Evolutionary conservation across 2,888 invertebrate species (phyloP).

Genomic region (Eupithecia pulchellata): DNA sequence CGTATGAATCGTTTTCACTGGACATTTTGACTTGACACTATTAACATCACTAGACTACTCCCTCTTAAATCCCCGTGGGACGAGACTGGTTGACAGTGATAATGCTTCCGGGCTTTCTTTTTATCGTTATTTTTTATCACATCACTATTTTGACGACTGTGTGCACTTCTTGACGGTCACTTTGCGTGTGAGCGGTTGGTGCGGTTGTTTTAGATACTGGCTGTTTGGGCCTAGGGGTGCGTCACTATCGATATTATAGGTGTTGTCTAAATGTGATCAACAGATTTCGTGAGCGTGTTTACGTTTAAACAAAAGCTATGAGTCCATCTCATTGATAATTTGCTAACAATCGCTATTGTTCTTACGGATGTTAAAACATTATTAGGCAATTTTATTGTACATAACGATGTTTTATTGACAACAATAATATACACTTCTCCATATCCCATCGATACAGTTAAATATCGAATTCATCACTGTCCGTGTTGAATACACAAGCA

Average conservation of each 20-base stretch:
- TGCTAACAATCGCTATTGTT: neutral
- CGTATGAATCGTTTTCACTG: constrained; percentile 65
- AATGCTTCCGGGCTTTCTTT: neutral
- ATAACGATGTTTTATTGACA: neutral
- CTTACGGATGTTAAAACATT: neutral
- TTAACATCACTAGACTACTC: constrained; percentile 29
- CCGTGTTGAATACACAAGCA: neutral
- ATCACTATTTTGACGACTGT: constrained; percentile 20
- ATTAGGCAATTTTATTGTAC: neutral
- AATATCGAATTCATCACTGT: too few relatives aligned
- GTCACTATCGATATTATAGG: constrained; percentile 17
- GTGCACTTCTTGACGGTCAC: constrained; percentile 58
- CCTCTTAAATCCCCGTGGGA: neutral
- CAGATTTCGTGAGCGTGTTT: neutral
- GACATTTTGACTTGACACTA: constrained; percentile 53
- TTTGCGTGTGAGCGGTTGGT: constrained; percentile 58
- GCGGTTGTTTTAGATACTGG: constrained; percentile 71
- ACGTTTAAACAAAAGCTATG: neutral
- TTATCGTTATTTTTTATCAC: constrained; percentile 15
- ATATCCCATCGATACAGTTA: neutral
- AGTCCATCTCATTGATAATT: neutral
- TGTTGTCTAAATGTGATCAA: neutral
- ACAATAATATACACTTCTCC: neutral
- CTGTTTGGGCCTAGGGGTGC: constrained; percentile 57
- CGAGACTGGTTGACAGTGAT: neutral